Base-by-base conservation (phyloP, 2,888 invertebrate species). In the Lycaena phlaeas region DNA sequence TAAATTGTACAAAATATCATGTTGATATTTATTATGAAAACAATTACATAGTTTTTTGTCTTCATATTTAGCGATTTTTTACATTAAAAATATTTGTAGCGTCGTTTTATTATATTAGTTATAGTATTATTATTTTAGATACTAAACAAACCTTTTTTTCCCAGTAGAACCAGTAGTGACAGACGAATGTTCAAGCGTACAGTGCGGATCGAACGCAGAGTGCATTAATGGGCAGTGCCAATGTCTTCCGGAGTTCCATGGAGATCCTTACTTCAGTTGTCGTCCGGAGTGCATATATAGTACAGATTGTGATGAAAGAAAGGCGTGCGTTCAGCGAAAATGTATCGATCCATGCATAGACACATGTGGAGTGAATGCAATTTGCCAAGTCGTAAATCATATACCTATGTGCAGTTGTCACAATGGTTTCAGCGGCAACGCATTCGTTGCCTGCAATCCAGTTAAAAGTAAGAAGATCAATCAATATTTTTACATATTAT, bases 231-330 rank as follows among this genome's bases (percentile, higher is more conserved):
- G 90, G 4, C 78, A 88, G 46, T 94, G 94, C 62, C 87, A 88
- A 38, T 94, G 94, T 61, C 72, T 90, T 44, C 78, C 87, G 1
- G 92, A 91, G 59, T 92, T 89, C 64, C 87, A 88, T 46, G 93
- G 93, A 9, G 90, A 92, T 66, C 92, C 93, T 11, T 90, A 89
- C 59, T 79, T 87, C 40, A 89, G 88, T 42, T 93, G 93, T 59
- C 86, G 92, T 42, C 93, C 93, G 1, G 93, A 94, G 73, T 94
- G 94, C 69, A 86, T 92, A 12, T 86, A 89, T 38, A 94, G 92
- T 64, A 87, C 88, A 1, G 93, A 93, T 50, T 93, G 93, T 62
- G 74, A 88, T 0, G 68, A 85, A 44, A 78, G 87, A 52, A 88
- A 86, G 55, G 90, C 93, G 38, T 95, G 95, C 61, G 81, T 92